phyloP scores from a whole-genome alignment of 2,888 invertebrate species.

The Epicampocera succincta region DNA sequence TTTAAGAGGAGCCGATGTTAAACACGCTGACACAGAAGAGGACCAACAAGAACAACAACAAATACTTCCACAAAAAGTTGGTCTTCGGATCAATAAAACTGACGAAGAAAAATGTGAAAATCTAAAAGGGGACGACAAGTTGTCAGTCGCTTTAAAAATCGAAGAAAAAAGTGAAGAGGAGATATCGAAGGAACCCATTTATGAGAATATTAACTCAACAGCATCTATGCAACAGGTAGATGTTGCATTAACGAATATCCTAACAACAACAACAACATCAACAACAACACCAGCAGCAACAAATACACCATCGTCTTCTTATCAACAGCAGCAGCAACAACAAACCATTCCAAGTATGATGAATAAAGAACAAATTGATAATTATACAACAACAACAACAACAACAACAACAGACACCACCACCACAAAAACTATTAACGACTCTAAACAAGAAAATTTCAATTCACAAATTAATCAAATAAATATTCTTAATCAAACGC shows the following conservation, averaged over 20 bases:
- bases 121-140: slow-evolving; percentile 41
- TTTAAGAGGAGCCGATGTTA: slow-evolving; percentile 16
- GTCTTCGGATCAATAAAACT: slow-evolving; percentile 67
- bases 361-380: slow-evolving; percentile 53
- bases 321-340: slow-evolving; percentile 45
- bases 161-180: slow-evolving; percentile 62
- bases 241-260: slow-evolving; percentile 73
- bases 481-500: slow-evolving; percentile 43
- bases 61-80: slow-evolving; percentile 26
- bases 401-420: slow-evolving; percentile 27
- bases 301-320: slow-evolving; percentile 68
- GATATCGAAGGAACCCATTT: slow-evolving; percentile 79
- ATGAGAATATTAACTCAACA: slow-evolving; percentile 80
- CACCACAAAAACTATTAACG: slow-evolving; percentile 63
- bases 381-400: slow-evolving; percentile 21
- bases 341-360: slow-evolving; percentile 68
- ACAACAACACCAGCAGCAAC: slow-evolving; percentile 70
- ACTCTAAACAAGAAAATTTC: slow-evolving; percentile 60
- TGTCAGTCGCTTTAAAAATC: slow-evolving; percentile 13
- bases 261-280: slow-evolving; percentile 68
- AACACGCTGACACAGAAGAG: slow-evolving; percentile 9
- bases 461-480: slow-evolving; percentile 38
- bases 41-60: slow-evolving; percentile 43
- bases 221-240: slow-evolving; percentile 77
- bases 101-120: slow-evolving; percentile 71